Base-by-base conservation (phyloP, 2,113 vertebrate species). In the Mandrillus leucophaeus region DNA sequence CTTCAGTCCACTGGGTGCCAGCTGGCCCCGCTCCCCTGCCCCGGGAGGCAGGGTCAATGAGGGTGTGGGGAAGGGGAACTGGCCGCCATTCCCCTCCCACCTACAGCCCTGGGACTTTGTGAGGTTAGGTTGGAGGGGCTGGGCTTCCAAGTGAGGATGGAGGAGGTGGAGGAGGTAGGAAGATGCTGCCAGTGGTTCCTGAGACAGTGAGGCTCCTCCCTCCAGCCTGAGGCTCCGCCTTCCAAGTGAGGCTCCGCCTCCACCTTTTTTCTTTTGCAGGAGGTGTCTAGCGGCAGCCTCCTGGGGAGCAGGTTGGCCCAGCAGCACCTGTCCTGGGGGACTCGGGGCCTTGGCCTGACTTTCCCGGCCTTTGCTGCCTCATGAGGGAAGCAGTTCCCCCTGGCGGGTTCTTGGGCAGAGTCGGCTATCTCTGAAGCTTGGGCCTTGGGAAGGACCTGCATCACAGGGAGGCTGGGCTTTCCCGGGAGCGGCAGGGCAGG, bases 371-470 rank as follows among this genome's bases (percentile, higher is more conserved):
- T 50, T 20, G 27, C 75, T 20, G 30, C 10, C 40, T 68, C 16
- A 5, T 9, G 13, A 23, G 2, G 27, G 75, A 18, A 50, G 35
- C 30, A 13, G 2, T 7, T 72, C 6, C 1, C 6, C 11, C 5
- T n/a, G 6, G 27, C 7, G 30, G n/a, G 14, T 17, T 80, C 50
- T 61, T 30, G 0, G 0, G 25, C 27, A 91, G 73, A n/a, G 50
- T 40, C 25, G 57, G 27, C 4, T 70, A 38, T 40, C 84, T 55
- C 59, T 72, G 80, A 52, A 76, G 66, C 43, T n/a, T 0, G 1
- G 73, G 25, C 25, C 61, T 32, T 64, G 61, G 30, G 27, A 64
- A 32, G 61, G 27, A 32, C 61, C 12, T 2, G 61, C 12, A 12
- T 64, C 27, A 13, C 61, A 64, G 20, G 70, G 40, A 18, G 27